phyloP scores from a whole-genome alignment of 2,797 vertebrate species.

The Tapirus indicus region DNA sequence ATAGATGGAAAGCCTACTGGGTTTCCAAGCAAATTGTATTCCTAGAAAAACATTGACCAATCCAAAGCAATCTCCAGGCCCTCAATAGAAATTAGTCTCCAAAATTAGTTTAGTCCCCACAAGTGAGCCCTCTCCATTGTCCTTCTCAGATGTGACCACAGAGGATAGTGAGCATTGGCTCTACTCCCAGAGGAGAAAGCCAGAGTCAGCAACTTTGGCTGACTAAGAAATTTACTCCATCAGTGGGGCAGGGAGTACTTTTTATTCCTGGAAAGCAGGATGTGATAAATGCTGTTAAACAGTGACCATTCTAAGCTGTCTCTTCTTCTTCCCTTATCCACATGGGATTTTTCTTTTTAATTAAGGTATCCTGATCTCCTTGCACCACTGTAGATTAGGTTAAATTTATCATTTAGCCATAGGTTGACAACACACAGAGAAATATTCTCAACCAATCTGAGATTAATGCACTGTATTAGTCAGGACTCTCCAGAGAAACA shows the following conservation, averaged over 20 bases:
- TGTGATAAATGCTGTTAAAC: neutral
- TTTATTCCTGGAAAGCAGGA: neutral
- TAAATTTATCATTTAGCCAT: conserved; percentile 20
- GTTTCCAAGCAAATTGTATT: neutral
- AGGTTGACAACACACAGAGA: neutral
- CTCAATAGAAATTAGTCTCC: neutral
- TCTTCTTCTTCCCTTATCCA: neutral
- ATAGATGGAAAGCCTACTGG: neutral
- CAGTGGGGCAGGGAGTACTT: neutral
- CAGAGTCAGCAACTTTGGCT: neutral
- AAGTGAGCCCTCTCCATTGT: neutral
- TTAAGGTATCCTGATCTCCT: neutral
- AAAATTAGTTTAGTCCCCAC: neutral
- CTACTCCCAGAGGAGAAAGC: neutral
- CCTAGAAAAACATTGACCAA: neutral
- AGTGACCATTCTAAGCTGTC: neutral
- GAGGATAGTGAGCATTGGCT: neutral
- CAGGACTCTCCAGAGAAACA: neutral
- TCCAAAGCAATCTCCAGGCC: neutral
- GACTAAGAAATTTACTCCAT: neutral
- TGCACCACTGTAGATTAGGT: neutral
- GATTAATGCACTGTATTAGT: neutral
- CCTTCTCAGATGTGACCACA: neutral
- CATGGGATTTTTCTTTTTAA: neutral
- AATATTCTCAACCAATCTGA: neutral